Percentiles rank a stretch among this genome's conserved stretches.
Conservation (phyloP, 1,140 invertebrate genomes). For the Trachymyrmex septentrionalis region DNA sequence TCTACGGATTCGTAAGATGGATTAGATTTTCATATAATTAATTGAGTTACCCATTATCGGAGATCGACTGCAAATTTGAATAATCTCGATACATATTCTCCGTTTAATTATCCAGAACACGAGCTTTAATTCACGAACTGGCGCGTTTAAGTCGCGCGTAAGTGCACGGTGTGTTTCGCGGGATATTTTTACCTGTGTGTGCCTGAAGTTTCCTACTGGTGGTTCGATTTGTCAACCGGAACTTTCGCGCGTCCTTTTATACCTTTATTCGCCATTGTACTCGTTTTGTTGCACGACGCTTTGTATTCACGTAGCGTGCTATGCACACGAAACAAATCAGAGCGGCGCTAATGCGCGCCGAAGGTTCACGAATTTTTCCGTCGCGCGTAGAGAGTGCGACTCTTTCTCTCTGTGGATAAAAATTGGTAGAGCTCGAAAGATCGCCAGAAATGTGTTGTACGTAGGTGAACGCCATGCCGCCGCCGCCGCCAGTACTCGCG, state of each 20-base stretch:
- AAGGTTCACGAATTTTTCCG: constrained; percentile 40
- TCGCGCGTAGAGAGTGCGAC: background rate
- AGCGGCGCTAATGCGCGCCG: constrained; percentile 45
- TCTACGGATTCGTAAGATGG: background rate
- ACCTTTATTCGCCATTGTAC: constrained; percentile 43
- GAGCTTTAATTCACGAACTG: constrained; percentile 25
- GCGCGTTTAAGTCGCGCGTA: constrained; percentile 35
- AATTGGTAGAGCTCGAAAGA: constrained; percentile 51
- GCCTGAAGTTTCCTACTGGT: constrained; percentile 47
- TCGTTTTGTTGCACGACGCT: constrained; percentile 28
- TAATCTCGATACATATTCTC: constrained; percentile 45
- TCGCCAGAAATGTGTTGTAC: constrained; percentile 32
- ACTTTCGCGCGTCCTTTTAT: constrained; percentile 52
- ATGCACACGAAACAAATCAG: constrained; percentile 55
- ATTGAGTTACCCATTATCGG: constrained; percentile 36
- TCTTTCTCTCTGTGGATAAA: constrained; percentile 12
- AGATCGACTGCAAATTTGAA: constrained; percentile 49
- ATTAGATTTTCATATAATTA: constrained; percentile 27
- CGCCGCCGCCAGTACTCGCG: constrained; percentile 16
- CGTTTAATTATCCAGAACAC: constrained; percentile 22
- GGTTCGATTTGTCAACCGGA: constrained; percentile 56
- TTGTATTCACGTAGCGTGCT: constrained; percentile 38
- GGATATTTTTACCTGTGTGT: constrained; percentile 53
- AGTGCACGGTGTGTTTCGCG: constrained; percentile 1
- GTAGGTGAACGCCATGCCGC: constrained; percentile 5